These are phyloP conservation scores for Glyptemys insculpta DNA, from an alignment of 2,797 vertebrate species.

Conservation along the genomic window DNA sequence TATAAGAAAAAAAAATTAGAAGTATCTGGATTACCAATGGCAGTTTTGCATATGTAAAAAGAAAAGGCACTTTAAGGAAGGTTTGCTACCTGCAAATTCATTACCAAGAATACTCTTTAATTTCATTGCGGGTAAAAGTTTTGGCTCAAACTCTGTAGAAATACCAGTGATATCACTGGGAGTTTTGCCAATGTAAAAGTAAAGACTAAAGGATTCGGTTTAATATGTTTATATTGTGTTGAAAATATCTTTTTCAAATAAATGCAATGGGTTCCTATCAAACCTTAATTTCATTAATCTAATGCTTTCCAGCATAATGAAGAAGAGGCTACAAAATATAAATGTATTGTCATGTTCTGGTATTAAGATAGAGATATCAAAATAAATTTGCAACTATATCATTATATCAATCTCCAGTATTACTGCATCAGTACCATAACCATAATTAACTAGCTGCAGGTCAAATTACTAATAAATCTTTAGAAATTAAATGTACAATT, in stretches of 20 bases:
- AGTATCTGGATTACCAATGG: slow-evolving; percentile 13
- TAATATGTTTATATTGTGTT: slow-evolving; percentile 42
- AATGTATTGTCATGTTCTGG: slow-evolving; percentile 64
- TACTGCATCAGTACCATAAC: slow-evolving; percentile 76
- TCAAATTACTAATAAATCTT: slow-evolving; percentile 85
- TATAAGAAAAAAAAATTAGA: slow-evolving; percentile 8
- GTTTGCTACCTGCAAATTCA: slow-evolving; percentile 59
- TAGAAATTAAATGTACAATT: slow-evolving; percentile 84
- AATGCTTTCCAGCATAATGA: slow-evolving; percentile 73
- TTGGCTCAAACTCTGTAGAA: neutral
- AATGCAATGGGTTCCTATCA: slow-evolving; percentile 66
- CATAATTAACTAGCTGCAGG: slow-evolving; percentile 81
- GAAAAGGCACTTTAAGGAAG: slow-evolving; percentile 53
- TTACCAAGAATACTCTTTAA: slow-evolving; percentile 54
- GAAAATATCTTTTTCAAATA: slow-evolving; percentile 67
- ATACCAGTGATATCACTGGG: rapidly evolving
- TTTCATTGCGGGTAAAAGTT: slow-evolving; percentile 4
- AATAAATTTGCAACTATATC: slow-evolving; percentile 77
- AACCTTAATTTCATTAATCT: slow-evolving; percentile 77
- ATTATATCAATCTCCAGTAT: slow-evolving; percentile 76
- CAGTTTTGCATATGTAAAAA: slow-evolving; percentile 44
- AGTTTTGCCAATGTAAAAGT: neutral
- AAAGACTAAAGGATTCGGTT: slow-evolving; percentile 11
- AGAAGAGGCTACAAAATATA: slow-evolving; percentile 68
- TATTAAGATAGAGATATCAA: slow-evolving; percentile 71